Conservation (phyloP, 1,140 invertebrate genomes). For the Colletes gigas region DNA sequence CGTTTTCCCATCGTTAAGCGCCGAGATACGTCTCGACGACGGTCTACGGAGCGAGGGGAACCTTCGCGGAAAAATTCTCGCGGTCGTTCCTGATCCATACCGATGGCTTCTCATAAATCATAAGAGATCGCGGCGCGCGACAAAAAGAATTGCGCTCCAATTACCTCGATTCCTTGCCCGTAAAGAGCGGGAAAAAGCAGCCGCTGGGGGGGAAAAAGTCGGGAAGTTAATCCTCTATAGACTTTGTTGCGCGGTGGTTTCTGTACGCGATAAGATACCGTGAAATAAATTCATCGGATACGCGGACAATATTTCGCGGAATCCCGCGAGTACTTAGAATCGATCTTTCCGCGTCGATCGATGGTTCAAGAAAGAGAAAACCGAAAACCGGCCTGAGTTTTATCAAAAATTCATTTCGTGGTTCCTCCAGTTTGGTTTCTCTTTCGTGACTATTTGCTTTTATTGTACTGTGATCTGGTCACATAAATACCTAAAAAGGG, state of each 20-base stretch:
- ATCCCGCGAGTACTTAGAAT: background rate
- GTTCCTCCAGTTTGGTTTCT: background rate
- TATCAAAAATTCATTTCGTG: too few species aligned
- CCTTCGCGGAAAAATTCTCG: conserved; percentile 24
- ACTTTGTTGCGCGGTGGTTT: background rate
- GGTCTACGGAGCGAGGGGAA: background rate
- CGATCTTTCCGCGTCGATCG: background rate
- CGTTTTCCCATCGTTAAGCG: conserved; percentile 31
- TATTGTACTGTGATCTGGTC: too few species aligned
- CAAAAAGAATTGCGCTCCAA: conserved; percentile 46
- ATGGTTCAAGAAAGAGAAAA: background rate
- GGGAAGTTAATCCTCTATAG: background rate
- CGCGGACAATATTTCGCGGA: background rate
- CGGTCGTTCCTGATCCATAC: background rate
- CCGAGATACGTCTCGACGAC: background rate
- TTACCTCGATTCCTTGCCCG: conserved; percentile 28
- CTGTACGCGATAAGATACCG: background rate
- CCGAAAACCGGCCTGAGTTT: background rate
- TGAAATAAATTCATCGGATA: conserved; percentile 11
- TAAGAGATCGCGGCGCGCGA: conserved; percentile 15
- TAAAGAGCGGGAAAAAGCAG: background rate
- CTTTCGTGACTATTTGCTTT: background rate
- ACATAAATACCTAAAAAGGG: too few species aligned
- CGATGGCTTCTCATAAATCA: conserved; percentile 36
- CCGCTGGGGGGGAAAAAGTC: background rate